Base-by-base conservation (phyloP, 2,113 vertebrate species). In the Rhabdornis inornatus region DNA sequence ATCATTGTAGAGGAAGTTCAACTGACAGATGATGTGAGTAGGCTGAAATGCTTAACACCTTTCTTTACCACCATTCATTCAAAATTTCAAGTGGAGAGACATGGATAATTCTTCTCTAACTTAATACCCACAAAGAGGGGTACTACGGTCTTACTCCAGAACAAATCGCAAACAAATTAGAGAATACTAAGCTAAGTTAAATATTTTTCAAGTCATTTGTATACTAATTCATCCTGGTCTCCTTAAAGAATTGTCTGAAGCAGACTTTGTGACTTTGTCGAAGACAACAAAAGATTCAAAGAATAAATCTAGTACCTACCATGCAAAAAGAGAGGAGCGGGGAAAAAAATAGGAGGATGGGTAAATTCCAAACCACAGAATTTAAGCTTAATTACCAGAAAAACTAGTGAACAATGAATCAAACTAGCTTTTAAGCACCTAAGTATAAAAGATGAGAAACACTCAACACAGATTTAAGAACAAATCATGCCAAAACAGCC, bases 41-140 rank as follows among this genome's bases (percentile, higher is more conserved):
- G 92, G 89, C 79, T 94, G 86, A 92, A 95, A 24, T 56, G 68
- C 68, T 90, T 94, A 93, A 70, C 83, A 81, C 49, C 50, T 76
- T 94, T 94, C 92, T 86, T 61, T 77, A 83, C 49, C 30, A 90
- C 21, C 35, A 75, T 81, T 93, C 80, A 93, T 94, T 93, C 68
- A 89, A 92, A 93, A 77, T 83, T 94, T 81, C 37, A 69, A 93
- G 47, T 39, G 27, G 39, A 93, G 39, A 94, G 47, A 77, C 24
- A 74, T 11, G 25, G 83, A 53, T 83, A 83, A 95, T 80, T 86
- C 79, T 68, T 49, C 42, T 57, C 14, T 21, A 80, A 75, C 20
- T 56, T 68, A 66, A 89, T 47, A 87, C n/a, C 89, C 66, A 80
- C 0, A 2, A 86, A 93, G 31, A 85, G 8, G 3, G 18, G 21